Evolutionary conservation across 1,140 invertebrate genomes (phyloP), one percentile per base, ranked within the genome.

Genomic region (Theocolax elegans): DNA sequence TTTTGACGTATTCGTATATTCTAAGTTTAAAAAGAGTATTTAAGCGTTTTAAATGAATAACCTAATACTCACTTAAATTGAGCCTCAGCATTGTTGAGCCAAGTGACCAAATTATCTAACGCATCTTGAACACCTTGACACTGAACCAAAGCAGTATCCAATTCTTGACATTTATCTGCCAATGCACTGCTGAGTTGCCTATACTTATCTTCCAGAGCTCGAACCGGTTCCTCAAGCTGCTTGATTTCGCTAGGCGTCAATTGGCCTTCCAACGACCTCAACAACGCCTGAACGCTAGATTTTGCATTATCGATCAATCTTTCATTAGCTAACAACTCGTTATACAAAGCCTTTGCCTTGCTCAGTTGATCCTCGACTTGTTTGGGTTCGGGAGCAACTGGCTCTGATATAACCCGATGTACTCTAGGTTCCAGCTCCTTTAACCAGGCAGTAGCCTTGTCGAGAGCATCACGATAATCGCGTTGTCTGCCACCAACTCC

Each of bases 81-180:
- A 72, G 89, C 91, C 79, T 98, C 95, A 9, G 93, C 92, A 73
- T 92, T 91, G 69, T 92, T 92, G 35, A 98, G 85, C 96, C 96
- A 98, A 51, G 88, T 83, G 6, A 94, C 90, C 9, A 98, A 88
- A 59, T 92, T 90, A 77, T 97, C 95, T 0, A 97, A 87, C 9
- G 95, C 94, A 81, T 97, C 95, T 81, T 97, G 94, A 12, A 98
- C 92, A n/a, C 94, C 95, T 85, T 98, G 96, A 60, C 94, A 95
- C 82, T 97, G 94, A 7, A 97, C 91, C 35, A 98, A 85, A 0
- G 95, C 95, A 0, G 93, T 93, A 75, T 98, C 95, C 49, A 98
- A 84, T 46, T 92, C 89, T 72, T 93, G 90, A 77, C 95, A 96
- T n/a, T 93, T 91, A 6, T 93, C 90, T 12, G 89, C 89, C 13